Base-by-base conservation (phyloP, 2,113 vertebrate species). In the Sterrhoptilus dennistouni region DNA sequence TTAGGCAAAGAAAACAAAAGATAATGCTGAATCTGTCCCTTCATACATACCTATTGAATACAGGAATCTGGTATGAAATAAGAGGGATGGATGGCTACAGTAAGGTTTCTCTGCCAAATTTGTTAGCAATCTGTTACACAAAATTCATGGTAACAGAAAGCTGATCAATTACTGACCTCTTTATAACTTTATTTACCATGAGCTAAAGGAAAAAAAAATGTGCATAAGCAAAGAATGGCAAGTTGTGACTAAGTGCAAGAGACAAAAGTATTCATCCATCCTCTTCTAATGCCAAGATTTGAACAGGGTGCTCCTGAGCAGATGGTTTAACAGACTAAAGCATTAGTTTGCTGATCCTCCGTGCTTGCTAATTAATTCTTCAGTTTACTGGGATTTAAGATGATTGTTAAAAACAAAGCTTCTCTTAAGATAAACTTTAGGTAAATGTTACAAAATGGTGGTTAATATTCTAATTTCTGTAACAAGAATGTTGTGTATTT, bases 281-380 rank as follows among this genome's bases (percentile, higher is more conserved):
- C 83, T 96, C 94, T 93, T 45, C n/a, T 89, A 97, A 97, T 96
- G 96, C 97, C 97, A 97, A 97, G 94, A 97, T 96, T 97, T 91
- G 94, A 95, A 93, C 89, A 96, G 96, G 94, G 91, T 96, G 95
- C 97, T 97, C 97, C 97, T 96, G 95, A 97, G 97, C 98, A 98
- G 97, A 98, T 98, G 98, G 97, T 93, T 97, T 97, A 97, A 97
- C 98, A 98, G 97, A 98, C 98, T 98, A 98, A 98, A 97, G 97
- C 96, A 98, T 98, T 98, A 98, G 97, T 98, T 98, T 97, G 96
- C 97, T 97, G 97, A 98, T 97, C 97, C 96, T 98, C 96, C 33
- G 25, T 97, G 96, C 96, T 97, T 96, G 96, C 97, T 98, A 98
- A 98, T 98, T 98, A 98, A 98, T 98, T 98, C 97, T 98, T 98